These are phyloP conservation scores for Cnemophilus loriae DNA, from an alignment of 2,113 vertebrate genomes.

Conservation along the genomic window DNA sequence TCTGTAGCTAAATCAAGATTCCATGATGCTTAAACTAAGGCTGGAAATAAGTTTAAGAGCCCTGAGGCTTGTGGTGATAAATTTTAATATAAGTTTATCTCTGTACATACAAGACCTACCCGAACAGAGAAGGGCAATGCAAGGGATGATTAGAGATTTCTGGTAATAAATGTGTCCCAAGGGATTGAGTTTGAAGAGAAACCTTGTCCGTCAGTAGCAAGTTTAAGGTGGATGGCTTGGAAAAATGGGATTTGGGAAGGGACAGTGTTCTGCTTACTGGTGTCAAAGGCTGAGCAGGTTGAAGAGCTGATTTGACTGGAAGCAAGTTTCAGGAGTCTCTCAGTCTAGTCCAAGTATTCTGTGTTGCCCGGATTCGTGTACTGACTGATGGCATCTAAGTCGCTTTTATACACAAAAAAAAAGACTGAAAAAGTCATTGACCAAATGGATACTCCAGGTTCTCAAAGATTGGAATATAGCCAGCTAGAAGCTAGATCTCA, in stretches of 20 bases:
- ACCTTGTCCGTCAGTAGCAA: not conserved
- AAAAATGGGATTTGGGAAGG: not conserved
- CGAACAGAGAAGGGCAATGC: not conserved
- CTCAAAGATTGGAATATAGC: not conserved
- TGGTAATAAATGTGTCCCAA: not conserved
- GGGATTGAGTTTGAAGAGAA: not conserved
- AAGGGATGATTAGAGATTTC: not conserved
- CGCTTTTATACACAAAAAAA: not conserved
- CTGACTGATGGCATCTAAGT: not conserved
- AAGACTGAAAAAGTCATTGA: not conserved
- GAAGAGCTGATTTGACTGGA: not conserved
- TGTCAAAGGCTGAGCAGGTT: not conserved
- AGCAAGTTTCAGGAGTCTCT: not conserved
- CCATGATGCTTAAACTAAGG: not conserved
- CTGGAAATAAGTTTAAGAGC: not conserved
- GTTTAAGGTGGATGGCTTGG: not conserved
- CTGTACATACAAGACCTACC: not conserved
- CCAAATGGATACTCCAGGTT: not conserved
- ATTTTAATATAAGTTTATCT: not conserved
- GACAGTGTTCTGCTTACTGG: not conserved
- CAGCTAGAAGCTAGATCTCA: not conserved
- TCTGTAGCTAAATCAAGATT: conserved; percentile 19
- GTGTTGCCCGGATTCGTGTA: not conserved
- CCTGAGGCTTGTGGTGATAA: not conserved
- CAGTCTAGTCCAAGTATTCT: not conserved